Conservation (phyloP, 2,797 vertebrate species). For the Falco cherrug region DNA sequence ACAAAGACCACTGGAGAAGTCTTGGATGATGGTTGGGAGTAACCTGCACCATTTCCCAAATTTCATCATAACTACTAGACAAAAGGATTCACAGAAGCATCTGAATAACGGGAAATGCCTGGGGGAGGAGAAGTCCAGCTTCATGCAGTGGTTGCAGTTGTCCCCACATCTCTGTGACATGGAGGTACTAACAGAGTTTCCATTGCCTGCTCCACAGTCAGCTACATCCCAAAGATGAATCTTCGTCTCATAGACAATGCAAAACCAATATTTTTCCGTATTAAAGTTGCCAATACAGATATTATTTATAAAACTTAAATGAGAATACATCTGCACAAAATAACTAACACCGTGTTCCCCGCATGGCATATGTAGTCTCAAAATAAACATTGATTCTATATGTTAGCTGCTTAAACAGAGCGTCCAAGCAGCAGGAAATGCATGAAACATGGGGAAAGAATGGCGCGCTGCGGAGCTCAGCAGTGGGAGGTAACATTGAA, state of each 20-base stretch:
- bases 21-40: neutral
- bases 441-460: slow-evolving; percentile 63
- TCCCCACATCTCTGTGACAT: neutral
- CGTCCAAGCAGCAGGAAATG: slow-evolving; percentile 58
- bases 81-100: neutral
- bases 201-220: neutral
- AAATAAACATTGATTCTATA: slow-evolving; percentile 61
- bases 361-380: slow-evolving; percentile 50
- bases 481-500: slow-evolving; percentile 53
- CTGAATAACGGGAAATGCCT: rapidly evolving
- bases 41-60: neutral
- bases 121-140: neutral
- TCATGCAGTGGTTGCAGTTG: rapidly evolving
- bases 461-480: slow-evolving; percentile 7
- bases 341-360: slow-evolving; percentile 55
- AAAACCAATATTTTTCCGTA: neutral
- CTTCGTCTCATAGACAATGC: rapidly evolving
- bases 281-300: neutral
- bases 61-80: rapidly evolving
- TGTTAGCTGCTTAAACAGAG: slow-evolving; percentile 23
- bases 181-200: neutral
- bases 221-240: neutral
- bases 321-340: slow-evolving; percentile 59
- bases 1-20: neutral
- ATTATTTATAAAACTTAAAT: slow-evolving; percentile 52